Evolutionary conservation across 1,140 invertebrate genomes (phyloP), one percentile per base, ranked within the genome.

Genomic region (Dysdera silvatica): DNA sequence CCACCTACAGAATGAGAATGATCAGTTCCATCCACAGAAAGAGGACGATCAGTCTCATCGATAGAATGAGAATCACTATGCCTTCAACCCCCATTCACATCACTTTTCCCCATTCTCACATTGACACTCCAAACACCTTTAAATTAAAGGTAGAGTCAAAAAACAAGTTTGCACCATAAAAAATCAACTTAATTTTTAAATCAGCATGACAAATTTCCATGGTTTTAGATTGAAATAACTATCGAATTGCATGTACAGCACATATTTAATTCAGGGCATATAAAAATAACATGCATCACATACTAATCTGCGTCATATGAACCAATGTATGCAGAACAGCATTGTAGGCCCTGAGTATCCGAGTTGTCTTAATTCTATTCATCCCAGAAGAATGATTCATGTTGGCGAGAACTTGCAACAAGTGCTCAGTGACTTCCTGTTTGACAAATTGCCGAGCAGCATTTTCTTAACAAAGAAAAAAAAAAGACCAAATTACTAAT

Each of bases 301-400:
- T 63, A 63, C 61, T 63, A 55, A 56, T 63, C 51, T 63, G 61
- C 28, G 61, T 63, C 31, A 63, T 26, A 40, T 56, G 61, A 2
- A 63, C 52, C 12, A 63, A 23, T 48, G 56, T 56, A 14, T 41
- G 41, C 18, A 63, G 26, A 16, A 41, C 40, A 20, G 35, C 56
- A 49, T 63, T 63, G 18, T 53, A 63, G 12, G 56, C 56, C n/a
- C n/a, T n/a, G n/a, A n/a, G n/a, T n/a, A n/a, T n/a, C n/a, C 12
- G 52, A 43, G 24, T 10, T 49, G 31, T n/a, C n/a, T 40, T 49
- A 18, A 49, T 14, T 63, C 23, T 63, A n/a, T 26, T 56, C 23
- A 32, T 54, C 2, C 33, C 26, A 35, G 41, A 6, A n/a, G 31
- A 20, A 48, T 49, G 48, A 2, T 32, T 40, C 48, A 8, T 45